A percentile compares a stretch with the other conserved stretches of the same genome.
These are phyloP conservation scores for Nasonia oneida DNA, from an alignment of 2,888 invertebrate genomes.

Conservation along the genomic window DNA sequence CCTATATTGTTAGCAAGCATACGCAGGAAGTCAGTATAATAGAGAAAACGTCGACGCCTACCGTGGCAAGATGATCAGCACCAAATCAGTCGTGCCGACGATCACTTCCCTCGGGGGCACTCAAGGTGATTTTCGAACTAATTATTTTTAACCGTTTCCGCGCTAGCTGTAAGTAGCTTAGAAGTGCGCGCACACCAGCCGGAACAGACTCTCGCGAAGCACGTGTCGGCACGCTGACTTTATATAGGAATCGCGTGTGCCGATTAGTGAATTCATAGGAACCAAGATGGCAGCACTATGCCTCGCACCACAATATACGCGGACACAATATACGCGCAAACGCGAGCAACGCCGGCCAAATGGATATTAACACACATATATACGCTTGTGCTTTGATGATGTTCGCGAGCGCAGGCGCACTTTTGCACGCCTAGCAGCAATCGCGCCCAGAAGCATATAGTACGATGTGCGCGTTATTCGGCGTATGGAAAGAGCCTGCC, in stretches of 20 bases:
- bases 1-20: too few species aligned
- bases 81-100: not conserved
- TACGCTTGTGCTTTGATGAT: too few species aligned
- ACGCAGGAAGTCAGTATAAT: not conserved
- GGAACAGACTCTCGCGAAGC: not conserved
- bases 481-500: too few species aligned
- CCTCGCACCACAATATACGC: not conserved
- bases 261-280: not conserved
- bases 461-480: too few species aligned
- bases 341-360: not conserved
- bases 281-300: not conserved
- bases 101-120: not conserved
- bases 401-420: too few species aligned
- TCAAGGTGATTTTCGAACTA: not conserved
- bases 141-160: not conserved
- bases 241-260: not conserved
- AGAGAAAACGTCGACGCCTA: not conserved
- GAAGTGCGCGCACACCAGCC: not conserved
- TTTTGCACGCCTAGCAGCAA: too few species aligned
- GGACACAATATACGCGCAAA: not conserved
- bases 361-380: not conserved
- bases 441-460: too few species aligned
- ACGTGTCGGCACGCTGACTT: not conserved
- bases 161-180: not conserved
- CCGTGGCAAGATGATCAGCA: not conserved